Conservation (phyloP, 2,113 vertebrate genomes). For the Irena cyanogastra region DNA sequence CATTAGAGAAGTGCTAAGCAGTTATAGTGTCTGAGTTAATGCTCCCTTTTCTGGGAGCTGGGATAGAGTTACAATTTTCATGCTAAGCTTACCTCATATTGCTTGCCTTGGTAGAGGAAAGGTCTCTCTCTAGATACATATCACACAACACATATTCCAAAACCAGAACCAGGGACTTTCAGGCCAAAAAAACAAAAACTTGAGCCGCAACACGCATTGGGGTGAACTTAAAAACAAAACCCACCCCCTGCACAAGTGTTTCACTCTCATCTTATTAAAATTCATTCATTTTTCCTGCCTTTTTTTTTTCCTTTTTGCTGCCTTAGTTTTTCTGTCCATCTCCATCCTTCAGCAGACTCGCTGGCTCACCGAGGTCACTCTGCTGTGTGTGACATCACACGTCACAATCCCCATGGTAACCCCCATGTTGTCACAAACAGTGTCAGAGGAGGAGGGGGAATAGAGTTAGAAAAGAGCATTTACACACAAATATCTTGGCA, state of each 20-base stretch:
- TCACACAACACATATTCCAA: background rate
- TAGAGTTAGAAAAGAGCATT: background rate
- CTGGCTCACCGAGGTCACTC: background rate
- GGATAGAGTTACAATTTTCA: background rate
- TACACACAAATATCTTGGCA: constrained; percentile 33
- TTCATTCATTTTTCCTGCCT: background rate
- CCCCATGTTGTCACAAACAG: background rate
- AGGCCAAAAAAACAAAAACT: background rate
- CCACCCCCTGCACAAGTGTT: fast-evolving
- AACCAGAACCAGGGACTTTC: background rate
- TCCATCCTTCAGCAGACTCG: background rate
- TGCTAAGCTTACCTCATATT: constrained; percentile 7
- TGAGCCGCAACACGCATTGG: fast-evolving
- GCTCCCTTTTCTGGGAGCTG: constrained; percentile 16
- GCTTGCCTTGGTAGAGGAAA: constrained; percentile 2
- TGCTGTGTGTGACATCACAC: background rate
- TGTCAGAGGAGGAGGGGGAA: background rate
- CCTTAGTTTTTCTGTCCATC: background rate
- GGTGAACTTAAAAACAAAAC: background rate
- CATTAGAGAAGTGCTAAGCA: background rate
- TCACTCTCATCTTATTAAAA: background rate
- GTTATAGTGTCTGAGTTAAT: background rate
- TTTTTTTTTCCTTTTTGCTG: background rate
- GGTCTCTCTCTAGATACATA: background rate
- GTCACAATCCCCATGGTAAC: background rate